Percentiles rank a stretch among this genome's conserved stretches.
Conservation (phyloP, 1,140 invertebrate genomes). For the Drosophila pseudoobscura region DNA sequence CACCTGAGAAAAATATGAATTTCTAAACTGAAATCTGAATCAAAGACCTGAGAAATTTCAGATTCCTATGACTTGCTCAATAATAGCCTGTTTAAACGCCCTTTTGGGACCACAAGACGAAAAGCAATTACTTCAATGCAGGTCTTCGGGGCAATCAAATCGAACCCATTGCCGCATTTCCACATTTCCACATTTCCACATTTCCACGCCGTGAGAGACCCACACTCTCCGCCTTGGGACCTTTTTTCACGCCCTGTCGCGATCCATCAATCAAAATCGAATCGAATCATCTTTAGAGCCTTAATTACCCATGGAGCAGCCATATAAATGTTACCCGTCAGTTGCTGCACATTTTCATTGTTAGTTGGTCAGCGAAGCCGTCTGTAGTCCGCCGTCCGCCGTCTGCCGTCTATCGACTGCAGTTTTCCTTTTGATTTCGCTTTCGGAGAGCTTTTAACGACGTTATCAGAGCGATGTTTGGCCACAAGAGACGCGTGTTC, state of each 20-base stretch:
- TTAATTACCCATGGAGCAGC: conserved; percentile 74
- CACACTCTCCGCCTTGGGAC: conserved; percentile 3
- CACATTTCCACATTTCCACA: too few relatives aligned
- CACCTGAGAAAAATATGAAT: too few relatives aligned
- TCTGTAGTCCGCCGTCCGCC: conserved; percentile 7
- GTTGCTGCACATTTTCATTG: conserved; percentile 62
- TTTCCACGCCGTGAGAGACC: not conserved
- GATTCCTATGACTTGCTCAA: not conserved
- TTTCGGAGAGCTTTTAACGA: conserved; percentile 62
- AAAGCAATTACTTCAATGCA: conserved; percentile 23
- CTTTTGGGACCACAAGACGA: conserved; percentile 3
- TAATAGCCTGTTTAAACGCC: conserved; percentile 25
- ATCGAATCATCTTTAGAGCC: conserved; percentile 75
- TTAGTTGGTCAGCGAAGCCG: conserved; percentile 32
- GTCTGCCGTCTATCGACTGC: conserved; percentile 10
- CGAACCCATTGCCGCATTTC: too few relatives aligned
- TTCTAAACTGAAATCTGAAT: too few relatives aligned
- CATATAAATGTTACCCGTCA: conserved; percentile 68
- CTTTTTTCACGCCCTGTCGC: conserved; percentile 18
- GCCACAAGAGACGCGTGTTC: conserved; percentile 63
- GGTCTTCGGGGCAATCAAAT: conserved; percentile 20
- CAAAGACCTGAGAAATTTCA: too few relatives aligned
- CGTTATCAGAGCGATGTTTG: conserved; percentile 70
- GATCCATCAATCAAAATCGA: conserved; percentile 74
- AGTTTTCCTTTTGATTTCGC: conserved; percentile 56